Evolutionary conservation across 2,797 vertebrate species (phyloP).

Genomic region (Falco rusticolus): DNA sequence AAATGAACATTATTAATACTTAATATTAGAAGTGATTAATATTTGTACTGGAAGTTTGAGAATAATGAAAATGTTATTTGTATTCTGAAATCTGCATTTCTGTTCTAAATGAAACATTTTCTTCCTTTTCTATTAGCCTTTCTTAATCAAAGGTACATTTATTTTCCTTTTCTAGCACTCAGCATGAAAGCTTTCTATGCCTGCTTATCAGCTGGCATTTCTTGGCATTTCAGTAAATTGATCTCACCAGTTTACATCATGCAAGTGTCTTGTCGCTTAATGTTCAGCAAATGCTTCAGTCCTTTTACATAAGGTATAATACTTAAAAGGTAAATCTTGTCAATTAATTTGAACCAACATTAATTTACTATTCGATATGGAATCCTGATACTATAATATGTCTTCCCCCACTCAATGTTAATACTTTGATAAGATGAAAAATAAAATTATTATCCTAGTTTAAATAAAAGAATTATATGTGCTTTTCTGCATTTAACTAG

Average conservation of each 20-base stretch:
- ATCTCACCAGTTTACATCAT: not conserved
- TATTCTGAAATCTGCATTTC: not conserved
- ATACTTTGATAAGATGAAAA: not conserved
- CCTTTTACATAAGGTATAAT: not conserved
- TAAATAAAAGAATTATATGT: not conserved
- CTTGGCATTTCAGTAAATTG: constrained; percentile 27
- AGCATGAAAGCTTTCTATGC: not conserved
- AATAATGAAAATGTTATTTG: not conserved
- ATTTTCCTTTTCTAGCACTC: not conserved
- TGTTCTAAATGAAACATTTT: not conserved
- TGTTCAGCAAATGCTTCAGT: not conserved
- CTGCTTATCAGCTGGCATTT: not conserved
- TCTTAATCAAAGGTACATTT: not conserved
- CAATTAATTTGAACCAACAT: not conserved
- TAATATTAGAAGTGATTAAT: not conserved
- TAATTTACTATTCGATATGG: not conserved
- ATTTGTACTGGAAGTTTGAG: not conserved
- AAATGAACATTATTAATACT: not conserved
- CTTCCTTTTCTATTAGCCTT: not conserved
- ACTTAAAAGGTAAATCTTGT: not conserved
- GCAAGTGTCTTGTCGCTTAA: not conserved
- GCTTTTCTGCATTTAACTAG: not conserved
- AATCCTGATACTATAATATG: not conserved
- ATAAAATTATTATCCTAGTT: not conserved
- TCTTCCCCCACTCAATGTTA: not conserved